These are phyloP conservation scores for Thysanoteuthis rhombus DNA, from an alignment of 2,888 invertebrate species.

Conservation along the genomic window DNA sequence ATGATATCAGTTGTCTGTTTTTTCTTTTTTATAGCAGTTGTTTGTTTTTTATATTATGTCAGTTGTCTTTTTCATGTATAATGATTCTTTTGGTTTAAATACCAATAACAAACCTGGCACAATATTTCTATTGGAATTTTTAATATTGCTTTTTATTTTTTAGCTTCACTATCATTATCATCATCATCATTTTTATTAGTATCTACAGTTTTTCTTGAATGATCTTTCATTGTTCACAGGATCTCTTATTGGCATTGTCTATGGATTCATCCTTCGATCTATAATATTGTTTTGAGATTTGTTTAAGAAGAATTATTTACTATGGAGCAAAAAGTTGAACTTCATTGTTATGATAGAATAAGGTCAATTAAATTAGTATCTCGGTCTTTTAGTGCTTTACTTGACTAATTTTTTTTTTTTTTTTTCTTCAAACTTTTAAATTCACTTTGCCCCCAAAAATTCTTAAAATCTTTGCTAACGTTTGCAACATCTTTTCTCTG, in stretches of 20 bases:
- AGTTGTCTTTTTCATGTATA: too few relatives aligned
- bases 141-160: neutral
- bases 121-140: neutral
- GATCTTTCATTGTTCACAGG: neutral
- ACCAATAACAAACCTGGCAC: neutral
- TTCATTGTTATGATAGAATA: too few relatives aligned
- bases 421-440: neutral
- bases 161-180: neutral
- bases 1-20: too few relatives aligned
- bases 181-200: neutral
- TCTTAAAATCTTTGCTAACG: neutral
- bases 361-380: too few relatives aligned
- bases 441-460: neutral
- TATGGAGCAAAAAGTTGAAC: neutral
- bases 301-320: neutral
- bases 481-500: neutral
- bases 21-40: neutral
- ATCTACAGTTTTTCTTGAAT: neutral
- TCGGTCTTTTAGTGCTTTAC: too few relatives aligned
- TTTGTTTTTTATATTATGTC: too few relatives aligned
- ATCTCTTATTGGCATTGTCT: neutral
- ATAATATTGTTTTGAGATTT: neutral
- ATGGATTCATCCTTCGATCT: neutral
- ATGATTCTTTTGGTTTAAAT: neutral
- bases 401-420: neutral